Evolutionary conservation across 1,140 invertebrate genomes (phyloP).

Genomic region (Babylonia areolata): DNA sequence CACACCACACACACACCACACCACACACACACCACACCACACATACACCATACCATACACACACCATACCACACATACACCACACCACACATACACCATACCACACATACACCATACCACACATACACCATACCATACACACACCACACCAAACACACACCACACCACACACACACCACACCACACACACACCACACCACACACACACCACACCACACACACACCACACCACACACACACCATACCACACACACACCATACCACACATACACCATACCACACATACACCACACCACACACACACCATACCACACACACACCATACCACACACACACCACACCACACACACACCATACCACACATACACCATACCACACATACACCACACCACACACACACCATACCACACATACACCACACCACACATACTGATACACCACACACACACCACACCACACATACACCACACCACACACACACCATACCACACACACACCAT

Average conservation of each 20-base stretch:
- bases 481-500: background rate
- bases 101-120: background rate
- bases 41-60: no score
- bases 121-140: background rate
- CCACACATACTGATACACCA: background rate
- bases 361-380: background rate
- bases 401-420: background rate
- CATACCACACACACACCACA: background rate
- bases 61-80: background rate
- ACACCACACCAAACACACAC: background rate
- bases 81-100: no score
- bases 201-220: background rate
- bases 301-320: background rate
- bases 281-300: background rate
- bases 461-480: background rate
- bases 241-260: no score
- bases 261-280: no score
- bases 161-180: constrained; percentile 1
- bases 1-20: background rate
- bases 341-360: background rate
- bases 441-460: no score
- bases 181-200: background rate
- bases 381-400: background rate
- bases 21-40: no score
- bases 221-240: no score